phyloP scores from a whole-genome alignment of 2,113 vertebrate species.

The Nycticebus coucang region DNA sequence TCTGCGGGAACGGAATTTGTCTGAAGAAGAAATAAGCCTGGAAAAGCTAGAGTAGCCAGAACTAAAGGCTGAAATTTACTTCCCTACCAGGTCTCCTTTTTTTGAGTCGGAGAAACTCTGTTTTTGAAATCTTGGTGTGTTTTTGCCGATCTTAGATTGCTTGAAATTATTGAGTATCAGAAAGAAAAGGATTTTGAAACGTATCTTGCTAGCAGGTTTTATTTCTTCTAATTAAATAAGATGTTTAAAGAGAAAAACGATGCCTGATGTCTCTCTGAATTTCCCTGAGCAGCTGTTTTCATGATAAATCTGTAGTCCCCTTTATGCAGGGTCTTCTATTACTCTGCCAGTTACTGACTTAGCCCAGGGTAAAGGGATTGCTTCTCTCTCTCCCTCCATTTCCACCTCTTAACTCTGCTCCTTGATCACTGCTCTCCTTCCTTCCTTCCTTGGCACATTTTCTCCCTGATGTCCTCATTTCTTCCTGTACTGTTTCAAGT shows the following conservation, averaged over 20 bases:
- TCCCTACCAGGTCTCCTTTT: not conserved
- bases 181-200: slow-evolving; percentile 17
- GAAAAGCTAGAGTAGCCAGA: slow-evolving; percentile 73
- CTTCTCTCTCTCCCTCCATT: not conserved
- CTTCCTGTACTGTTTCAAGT: slow-evolving; percentile 46
- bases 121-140: slow-evolving; percentile 34
- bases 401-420: slow-evolving; percentile 8
- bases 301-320: not conserved
- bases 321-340: not conserved
- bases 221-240: slow-evolving; percentile 45
- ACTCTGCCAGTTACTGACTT: not conserved
- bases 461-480: slow-evolving; percentile 51
- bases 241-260: not conserved
- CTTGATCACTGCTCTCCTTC: slow-evolving; percentile 15
- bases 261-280: not conserved
- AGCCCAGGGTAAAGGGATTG: not conserved
- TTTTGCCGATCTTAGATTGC: slow-evolving; percentile 23
- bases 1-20: slow-evolving; percentile 78
- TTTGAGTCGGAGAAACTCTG: not conserved
- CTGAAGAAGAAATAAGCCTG: slow-evolving; percentile 77
- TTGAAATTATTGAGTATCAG: slow-evolving; percentile 3
- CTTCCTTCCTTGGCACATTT: not conserved
- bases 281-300: not conserved
- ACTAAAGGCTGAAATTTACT: slow-evolving; percentile 76
- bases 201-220: not conserved